Evolutionary conservation across 2,113 vertebrate genomes (phyloP).

Genomic region (Ploceus nigricollis): DNA sequence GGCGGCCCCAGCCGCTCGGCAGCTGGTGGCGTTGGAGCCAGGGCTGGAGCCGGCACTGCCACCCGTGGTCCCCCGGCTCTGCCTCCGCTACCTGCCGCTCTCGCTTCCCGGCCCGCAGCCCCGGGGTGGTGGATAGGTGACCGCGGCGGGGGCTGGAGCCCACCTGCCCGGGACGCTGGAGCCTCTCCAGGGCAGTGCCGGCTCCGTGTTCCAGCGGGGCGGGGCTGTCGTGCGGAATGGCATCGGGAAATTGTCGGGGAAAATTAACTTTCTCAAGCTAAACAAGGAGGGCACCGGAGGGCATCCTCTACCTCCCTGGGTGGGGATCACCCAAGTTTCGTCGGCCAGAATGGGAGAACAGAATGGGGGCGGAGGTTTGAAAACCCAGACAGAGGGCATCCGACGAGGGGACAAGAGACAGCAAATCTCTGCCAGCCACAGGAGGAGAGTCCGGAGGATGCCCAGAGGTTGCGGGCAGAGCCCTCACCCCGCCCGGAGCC

Average conservation of each 20-base stretch:
- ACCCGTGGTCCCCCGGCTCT: background rate
- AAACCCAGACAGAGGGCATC: background rate
- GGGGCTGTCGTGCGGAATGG: background rate
- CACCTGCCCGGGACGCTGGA: background rate
- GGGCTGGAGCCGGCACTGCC: background rate
- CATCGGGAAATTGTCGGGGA: background rate
- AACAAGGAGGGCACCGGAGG: background rate
- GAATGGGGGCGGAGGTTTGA: background rate
- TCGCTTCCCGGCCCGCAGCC: background rate
- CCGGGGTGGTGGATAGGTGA: no score
- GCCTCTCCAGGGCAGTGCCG: accelerated
- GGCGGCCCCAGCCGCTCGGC: background rate
- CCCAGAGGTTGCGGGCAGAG: background rate
- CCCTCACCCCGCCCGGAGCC: background rate
- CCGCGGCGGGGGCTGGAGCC: background rate
- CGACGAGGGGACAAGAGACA: background rate
- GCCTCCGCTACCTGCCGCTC: background rate
- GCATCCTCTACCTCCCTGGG: background rate
- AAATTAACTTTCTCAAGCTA: background rate
- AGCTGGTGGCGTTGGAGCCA: background rate
- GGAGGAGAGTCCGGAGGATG: background rate
- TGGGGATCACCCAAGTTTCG: background rate
- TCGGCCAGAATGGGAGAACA: background rate
- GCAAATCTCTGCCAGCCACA: background rate
- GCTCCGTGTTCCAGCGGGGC: background rate